phyloP scores from a whole-genome alignment of 1,140 invertebrate genomes.

The Ips typographus region DNA sequence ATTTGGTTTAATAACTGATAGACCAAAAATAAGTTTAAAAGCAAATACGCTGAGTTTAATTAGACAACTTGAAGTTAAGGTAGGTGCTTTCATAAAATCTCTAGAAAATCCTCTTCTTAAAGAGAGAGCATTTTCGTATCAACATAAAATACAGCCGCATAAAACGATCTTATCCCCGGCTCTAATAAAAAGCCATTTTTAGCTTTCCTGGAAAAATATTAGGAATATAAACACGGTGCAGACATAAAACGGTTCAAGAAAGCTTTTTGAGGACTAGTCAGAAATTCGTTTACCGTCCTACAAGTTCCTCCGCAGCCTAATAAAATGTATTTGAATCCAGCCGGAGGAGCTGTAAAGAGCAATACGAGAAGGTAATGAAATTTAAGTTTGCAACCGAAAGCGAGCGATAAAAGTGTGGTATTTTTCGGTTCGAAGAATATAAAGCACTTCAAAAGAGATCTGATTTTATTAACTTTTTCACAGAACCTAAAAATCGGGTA shows the following conservation, averaged over 20 bases:
- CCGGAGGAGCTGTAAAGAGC: slow-evolving; percentile 13
- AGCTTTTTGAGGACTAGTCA: slow-evolving; percentile 6
- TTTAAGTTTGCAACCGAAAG: slow-evolving; percentile 13
- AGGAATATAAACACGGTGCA: not conserved
- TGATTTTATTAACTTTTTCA: not conserved
- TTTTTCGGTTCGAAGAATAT: slow-evolving; percentile 9
- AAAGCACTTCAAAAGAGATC: slow-evolving; percentile 7
- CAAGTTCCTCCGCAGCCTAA: slow-evolving; percentile 16
- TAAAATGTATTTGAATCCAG: slow-evolving; percentile 15
- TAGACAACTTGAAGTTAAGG: too few species aligned
- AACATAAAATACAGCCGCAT: too few species aligned
- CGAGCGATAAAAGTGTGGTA: slow-evolving; percentile 14
- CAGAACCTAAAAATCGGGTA: too few species aligned
- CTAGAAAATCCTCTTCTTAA: too few species aligned
- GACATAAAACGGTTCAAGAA: not conserved
- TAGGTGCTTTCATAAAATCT: too few species aligned
- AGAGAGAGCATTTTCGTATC: too few species aligned
- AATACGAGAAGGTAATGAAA: slow-evolving; percentile 16
- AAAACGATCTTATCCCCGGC: too few species aligned
- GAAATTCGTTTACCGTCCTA: slow-evolving; percentile 9
- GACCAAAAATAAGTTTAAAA: too few species aligned
- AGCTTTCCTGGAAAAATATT: not conserved
- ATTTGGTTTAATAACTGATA: too few species aligned
- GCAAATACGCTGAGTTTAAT: too few species aligned
- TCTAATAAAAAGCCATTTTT: not conserved